These are phyloP conservation scores for Drosophila phalerata DNA, from an alignment of 2,888 invertebrate species.

Conservation along the genomic window DNA sequence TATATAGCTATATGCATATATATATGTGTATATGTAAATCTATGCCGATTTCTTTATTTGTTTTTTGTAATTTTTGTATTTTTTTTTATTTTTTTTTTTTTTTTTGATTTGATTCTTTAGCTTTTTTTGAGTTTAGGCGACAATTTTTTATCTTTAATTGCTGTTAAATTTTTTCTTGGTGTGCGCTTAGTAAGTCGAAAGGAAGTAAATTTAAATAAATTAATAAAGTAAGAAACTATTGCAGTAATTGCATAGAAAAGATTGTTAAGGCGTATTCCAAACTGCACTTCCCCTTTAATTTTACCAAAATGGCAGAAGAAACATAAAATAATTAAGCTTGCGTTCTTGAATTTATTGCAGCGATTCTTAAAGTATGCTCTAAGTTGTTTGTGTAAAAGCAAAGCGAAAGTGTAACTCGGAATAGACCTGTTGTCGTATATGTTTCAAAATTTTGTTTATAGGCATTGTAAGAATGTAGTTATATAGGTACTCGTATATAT, in stretches of 20 bases:
- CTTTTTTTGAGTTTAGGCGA: slow-evolving; percentile 40
- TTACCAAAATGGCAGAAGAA: background rate
- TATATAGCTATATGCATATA: slow-evolving; percentile 56
- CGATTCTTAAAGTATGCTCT: background rate
- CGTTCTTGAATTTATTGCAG: background rate
- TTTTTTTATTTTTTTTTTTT: slow-evolving; percentile 7
- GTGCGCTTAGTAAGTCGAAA: slow-evolving; percentile 51
- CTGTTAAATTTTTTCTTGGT: slow-evolving; percentile 26
- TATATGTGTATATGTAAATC: slow-evolving; percentile 54
- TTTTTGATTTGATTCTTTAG: slow-evolving; percentile 28
- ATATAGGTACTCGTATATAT: background rate
- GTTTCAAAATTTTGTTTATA: background rate
- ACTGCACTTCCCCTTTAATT: background rate
- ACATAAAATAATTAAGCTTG: background rate
- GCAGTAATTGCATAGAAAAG: slow-evolving; percentile 30
- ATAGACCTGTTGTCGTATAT: background rate
- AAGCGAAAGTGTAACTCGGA: background rate
- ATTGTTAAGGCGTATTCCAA: slow-evolving; percentile 2
- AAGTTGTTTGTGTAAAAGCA: background rate
- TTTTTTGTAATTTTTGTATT: slow-evolving; percentile 10
- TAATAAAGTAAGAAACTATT: slow-evolving; percentile 24
- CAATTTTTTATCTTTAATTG: slow-evolving; percentile 22
- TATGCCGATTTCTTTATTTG: slow-evolving; percentile 31
- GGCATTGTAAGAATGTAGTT: slow-evolving; percentile 21
- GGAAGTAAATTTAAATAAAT: slow-evolving; percentile 18